Conservation (phyloP, 2,797 vertebrate species). For the Anguilla megastoma region DNA sequence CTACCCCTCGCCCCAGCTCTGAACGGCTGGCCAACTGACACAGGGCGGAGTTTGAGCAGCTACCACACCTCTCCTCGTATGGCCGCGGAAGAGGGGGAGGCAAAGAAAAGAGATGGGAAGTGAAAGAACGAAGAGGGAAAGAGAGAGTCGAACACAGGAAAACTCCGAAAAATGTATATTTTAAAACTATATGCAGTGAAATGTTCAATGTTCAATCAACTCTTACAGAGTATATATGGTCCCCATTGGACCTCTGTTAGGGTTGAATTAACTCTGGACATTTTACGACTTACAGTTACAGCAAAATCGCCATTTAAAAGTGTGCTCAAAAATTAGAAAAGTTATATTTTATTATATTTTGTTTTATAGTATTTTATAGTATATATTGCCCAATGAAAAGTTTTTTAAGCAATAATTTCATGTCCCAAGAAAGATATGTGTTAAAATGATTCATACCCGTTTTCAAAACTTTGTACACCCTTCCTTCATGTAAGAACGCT, state of each 20-base stretch:
- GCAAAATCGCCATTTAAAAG: background rate
- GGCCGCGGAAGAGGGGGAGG: slow-evolving; percentile 44
- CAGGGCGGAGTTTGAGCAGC: slow-evolving; percentile 55
- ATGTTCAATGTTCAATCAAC: too few relatives aligned
- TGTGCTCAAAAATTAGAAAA: background rate
- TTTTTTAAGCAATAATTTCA: background rate
- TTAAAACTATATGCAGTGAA: background rate
- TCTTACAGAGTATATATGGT: too few relatives aligned
- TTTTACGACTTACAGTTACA: background rate
- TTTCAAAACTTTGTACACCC: background rate
- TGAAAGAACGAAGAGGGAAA: slow-evolving; percentile 34
- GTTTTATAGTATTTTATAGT: too few relatives aligned
- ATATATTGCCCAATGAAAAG: background rate
- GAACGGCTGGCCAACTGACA: slow-evolving; percentile 42
- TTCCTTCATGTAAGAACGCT: background rate
- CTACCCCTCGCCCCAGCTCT: slow-evolving; percentile 38
- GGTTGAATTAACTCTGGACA: too few relatives aligned
- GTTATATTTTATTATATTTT: background rate
- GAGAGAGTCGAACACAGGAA: slow-evolving; percentile 10
- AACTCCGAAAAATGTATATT: slow-evolving; percentile 2
- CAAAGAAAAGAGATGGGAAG: slow-evolving; percentile 11
- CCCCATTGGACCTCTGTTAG: too few relatives aligned
- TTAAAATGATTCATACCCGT: background rate
- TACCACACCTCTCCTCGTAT: slow-evolving; percentile 38
- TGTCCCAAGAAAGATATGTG: background rate